Conservation (phyloP, 37 sponge, comb jelly and placozoan species). For the Axinella damicornis region DNA sequence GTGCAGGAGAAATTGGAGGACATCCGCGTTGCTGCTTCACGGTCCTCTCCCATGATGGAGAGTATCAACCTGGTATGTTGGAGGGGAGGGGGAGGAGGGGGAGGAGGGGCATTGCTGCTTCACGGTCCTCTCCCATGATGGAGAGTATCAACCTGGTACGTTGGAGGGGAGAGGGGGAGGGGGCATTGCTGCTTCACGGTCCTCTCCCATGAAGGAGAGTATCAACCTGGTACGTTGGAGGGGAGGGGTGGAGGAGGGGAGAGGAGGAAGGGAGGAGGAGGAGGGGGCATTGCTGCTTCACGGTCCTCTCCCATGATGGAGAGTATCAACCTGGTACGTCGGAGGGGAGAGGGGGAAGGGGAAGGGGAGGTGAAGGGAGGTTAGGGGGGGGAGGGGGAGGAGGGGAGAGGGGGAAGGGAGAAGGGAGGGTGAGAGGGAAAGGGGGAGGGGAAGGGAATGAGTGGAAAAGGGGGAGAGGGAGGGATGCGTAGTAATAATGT, state of each 20-base stretch:
- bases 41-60: conserved; percentile 84
- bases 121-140: conserved; percentile 80
- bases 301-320: conserved; percentile 85
- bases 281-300: conserved; percentile 54
- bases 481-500: too few species aligned
- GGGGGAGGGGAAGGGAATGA: too few species aligned
- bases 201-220: conserved; percentile 82
- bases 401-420: too few species aligned
- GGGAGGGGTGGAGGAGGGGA: conserved; percentile 2
- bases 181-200: conserved; percentile 64
- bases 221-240: conserved; percentile 40
- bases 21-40: conserved; percentile 60
- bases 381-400: background rate
- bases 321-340: conserved; percentile 46
- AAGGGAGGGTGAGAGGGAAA: too few species aligned
- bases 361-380: background rate
- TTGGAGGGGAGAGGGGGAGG: conserved; percentile 49
- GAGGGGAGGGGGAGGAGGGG: conserved; percentile 1
- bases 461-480: too few species aligned
- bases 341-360: background rate
- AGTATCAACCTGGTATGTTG: conserved; percentile 45
- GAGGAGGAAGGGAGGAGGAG: background rate
- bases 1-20: conserved; percentile 75
- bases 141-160: conserved; percentile 68
- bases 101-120: conserved; percentile 32